Percentiles rank a stretch among this genome's conserved stretches.
Evolutionary conservation across 2,113 vertebrate genomes (phyloP).

Genomic region (Triplophysa tibetana): DNA sequence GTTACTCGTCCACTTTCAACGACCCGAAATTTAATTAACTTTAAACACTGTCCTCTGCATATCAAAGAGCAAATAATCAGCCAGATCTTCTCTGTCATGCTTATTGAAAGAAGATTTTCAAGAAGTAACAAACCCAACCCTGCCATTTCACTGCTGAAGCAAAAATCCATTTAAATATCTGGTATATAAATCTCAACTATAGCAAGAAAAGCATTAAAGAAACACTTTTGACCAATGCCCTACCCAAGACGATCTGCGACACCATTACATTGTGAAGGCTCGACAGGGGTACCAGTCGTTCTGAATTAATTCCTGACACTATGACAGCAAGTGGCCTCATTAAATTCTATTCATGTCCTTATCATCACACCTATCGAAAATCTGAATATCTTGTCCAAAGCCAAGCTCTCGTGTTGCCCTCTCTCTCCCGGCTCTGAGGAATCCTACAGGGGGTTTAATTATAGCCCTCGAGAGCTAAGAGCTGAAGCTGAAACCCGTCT

Average conservation of each 20-base stretch:
- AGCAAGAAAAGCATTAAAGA: background rate
- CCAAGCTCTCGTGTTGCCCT: background rate
- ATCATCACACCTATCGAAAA: slow-evolving; percentile 41
- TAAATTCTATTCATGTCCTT: slow-evolving; percentile 30
- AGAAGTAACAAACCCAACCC: slow-evolving; percentile 27
- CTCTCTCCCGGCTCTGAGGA: slow-evolving; percentile 8
- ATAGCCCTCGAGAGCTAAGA: slow-evolving; percentile 40
- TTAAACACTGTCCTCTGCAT: slow-evolving; percentile 18
- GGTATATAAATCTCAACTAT: background rate
- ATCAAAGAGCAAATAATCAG: slow-evolving; percentile 27
- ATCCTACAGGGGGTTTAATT: slow-evolving; percentile 48
- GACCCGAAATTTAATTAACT: slow-evolving; percentile 39
- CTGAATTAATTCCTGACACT: slow-evolving; percentile 4
- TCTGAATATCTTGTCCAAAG: slow-evolving; percentile 45
- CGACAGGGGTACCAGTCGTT: background rate
- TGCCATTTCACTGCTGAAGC: background rate
- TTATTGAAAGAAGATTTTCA: slow-evolving; percentile 5
- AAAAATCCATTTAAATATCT: background rate
- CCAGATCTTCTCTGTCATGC: slow-evolving; percentile 4
- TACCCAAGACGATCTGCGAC: background rate
- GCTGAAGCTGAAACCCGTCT: slow-evolving; percentile 41
- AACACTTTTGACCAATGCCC: background rate
- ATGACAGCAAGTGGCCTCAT: background rate
- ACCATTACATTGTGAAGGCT: background rate
- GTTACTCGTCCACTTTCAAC: slow-evolving; percentile 31